Conservation (phyloP, 2,888 invertebrate species). For the Cryptocephalus moraei region DNA sequence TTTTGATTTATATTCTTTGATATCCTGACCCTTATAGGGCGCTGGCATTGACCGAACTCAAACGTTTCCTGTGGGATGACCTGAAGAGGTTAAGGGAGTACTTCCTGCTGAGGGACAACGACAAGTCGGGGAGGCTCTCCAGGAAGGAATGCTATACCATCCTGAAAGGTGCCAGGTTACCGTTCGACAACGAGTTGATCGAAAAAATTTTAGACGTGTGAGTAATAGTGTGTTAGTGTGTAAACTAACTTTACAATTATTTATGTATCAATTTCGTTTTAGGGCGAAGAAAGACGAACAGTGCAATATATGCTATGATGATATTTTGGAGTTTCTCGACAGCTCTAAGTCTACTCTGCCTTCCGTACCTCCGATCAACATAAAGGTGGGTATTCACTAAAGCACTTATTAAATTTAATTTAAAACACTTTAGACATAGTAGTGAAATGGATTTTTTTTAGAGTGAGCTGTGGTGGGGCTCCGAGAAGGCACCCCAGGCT, state of each 20-base stretch:
- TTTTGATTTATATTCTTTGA: no score
- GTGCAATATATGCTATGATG: conserved; percentile 55
- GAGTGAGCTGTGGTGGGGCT: conserved; percentile 40
- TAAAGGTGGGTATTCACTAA: conserved; percentile 39
- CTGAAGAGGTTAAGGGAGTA: conserved; percentile 51
- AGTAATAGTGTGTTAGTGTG: conserved; percentile 25
- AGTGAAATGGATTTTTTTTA: conserved; percentile 17
- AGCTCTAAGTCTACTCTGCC: conserved; percentile 46
- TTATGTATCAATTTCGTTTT: conserved; percentile 1
- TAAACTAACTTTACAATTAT: not conserved
- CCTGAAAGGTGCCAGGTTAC: conserved; percentile 58
- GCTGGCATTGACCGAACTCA: conserved; percentile 59
- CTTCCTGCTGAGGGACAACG: conserved; percentile 46
- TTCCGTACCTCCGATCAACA: conserved; percentile 41
- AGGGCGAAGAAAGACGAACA: conserved; percentile 55
- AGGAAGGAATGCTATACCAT: conserved; percentile 51
- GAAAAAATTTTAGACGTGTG: conserved; percentile 61
- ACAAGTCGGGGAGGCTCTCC: conserved; percentile 47
- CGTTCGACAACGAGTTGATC: conserved; percentile 55
- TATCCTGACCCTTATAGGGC: conserved; percentile 39
- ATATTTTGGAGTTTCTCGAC: conserved; percentile 63
- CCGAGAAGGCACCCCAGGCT: conserved; percentile 35
- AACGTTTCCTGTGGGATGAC: conserved; percentile 64
- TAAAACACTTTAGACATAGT: not conserved
- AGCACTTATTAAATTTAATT: no score